Evolutionary conservation across 2,888 invertebrate genomes (phyloP).

Genomic region (Cistogaster globosa): DNA sequence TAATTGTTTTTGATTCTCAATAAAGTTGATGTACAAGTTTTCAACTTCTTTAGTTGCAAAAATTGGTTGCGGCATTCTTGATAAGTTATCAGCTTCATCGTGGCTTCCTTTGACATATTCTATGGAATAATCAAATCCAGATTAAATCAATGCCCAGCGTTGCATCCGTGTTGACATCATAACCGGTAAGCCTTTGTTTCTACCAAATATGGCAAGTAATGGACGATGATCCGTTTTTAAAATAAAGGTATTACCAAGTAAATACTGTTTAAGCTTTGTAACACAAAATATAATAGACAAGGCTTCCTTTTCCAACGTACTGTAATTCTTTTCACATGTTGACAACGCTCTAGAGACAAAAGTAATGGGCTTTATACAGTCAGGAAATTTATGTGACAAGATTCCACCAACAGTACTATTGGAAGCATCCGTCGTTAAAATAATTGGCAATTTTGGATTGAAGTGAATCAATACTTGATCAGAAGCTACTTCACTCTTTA

Average conservation of each 20-base stretch:
- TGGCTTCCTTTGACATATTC: conserved; percentile 55
- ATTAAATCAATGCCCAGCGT: conserved; percentile 59
- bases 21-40: conserved; percentile 50
- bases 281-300: conserved; percentile 59
- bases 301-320: conserved; percentile 65
- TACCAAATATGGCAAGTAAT: conserved; percentile 66
- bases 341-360: conserved; percentile 68
- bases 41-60: conserved; percentile 21
- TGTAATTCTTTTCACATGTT: conserved; percentile 66
- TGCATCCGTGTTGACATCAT: conserved; percentile 54
- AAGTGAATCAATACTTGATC: conserved; percentile 70
- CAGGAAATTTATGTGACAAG: conserved; percentile 66
- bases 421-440: conserved; percentile 74
- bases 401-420: conserved; percentile 65
- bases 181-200: conserved; percentile 61
- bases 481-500: conserved; percentile 72
- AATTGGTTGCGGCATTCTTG: conserved; percentile 39
- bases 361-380: conserved; percentile 60
- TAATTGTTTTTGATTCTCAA: conserved; percentile 52
- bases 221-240: conserved; percentile 67
- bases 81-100: conserved; percentile 58
- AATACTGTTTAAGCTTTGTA: conserved; percentile 66
- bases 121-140: conserved; percentile 59
- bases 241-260: conserved; percentile 59
- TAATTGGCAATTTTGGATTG: conserved; percentile 63